Percentiles rank a stretch among this genome's conserved stretches.
Evolutionary conservation across 30 jellyfish, hydroid and myxozoan species (phyloP).

Genomic region (Chironex yamaguchii): DNA sequence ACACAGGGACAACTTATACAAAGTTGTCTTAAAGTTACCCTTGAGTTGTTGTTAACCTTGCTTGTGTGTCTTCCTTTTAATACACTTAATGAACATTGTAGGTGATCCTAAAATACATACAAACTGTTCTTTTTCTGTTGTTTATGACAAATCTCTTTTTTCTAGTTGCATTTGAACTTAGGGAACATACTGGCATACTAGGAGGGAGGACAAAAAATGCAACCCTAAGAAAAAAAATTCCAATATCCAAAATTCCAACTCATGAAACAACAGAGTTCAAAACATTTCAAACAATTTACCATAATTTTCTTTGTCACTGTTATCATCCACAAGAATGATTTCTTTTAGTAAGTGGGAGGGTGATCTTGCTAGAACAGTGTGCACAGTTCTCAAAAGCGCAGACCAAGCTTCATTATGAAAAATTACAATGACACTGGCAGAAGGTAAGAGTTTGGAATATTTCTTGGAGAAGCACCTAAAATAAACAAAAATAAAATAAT

Average conservation of each 20-base stretch:
- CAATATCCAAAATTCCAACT: too few species aligned
- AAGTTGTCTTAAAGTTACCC: too few species aligned
- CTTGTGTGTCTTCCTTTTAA: too few species aligned
- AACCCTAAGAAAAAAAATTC: too few species aligned
- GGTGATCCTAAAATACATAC: too few species aligned
- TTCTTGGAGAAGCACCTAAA: slow-evolving; percentile 74
- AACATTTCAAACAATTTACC: slow-evolving; percentile 35
- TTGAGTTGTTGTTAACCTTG: too few species aligned
- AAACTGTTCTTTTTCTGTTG: too few species aligned
- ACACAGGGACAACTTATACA: too few species aligned
- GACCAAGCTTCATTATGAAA: slow-evolving; percentile 99
- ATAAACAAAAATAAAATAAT: too few species aligned
- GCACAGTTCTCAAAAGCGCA: slow-evolving; percentile 93
- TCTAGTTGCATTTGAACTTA: too few species aligned
- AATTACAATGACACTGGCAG: slow-evolving; percentile 95
- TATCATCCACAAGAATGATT: slow-evolving; percentile 92
- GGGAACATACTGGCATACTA: not conserved
- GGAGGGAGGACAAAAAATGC: not conserved
- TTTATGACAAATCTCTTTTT: too few species aligned
- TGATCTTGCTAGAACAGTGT: slow-evolving; percentile 93
- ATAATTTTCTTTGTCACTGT: slow-evolving; percentile 78
- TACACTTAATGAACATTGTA: too few species aligned
- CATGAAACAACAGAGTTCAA: not conserved
- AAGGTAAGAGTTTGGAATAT: slow-evolving; percentile 82
- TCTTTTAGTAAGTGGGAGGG: slow-evolving; percentile 85